Percentiles rank a stretch among this genome's conserved stretches.
These are phyloP conservation scores for Nemotelus pantherinus DNA, from an alignment of 2,888 invertebrate genomes.

Conservation along the genomic window DNA sequence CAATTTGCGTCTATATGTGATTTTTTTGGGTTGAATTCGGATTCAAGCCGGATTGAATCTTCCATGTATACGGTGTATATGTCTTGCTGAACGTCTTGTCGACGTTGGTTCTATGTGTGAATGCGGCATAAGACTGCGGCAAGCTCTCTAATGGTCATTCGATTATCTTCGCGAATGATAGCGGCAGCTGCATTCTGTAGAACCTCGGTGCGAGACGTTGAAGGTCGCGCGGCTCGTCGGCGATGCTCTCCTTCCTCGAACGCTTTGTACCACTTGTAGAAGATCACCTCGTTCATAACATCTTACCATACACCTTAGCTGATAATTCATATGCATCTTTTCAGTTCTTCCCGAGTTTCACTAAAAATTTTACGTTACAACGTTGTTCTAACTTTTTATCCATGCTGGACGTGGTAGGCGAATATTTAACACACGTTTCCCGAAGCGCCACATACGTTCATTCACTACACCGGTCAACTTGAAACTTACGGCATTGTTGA, in stretches of 20 bases:
- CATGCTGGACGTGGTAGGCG: no score
- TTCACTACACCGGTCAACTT: no score
- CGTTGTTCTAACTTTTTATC: background rate
- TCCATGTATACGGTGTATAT: no score
- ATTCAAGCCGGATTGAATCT: no score
- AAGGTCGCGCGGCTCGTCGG: background rate
- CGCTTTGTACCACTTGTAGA: constrained; percentile 2
- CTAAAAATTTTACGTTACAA: constrained; percentile 1
- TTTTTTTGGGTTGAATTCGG: no score
- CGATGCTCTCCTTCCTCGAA: constrained; percentile 1
- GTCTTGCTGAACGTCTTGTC: no score
- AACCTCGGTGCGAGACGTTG: constrained; percentile 3
- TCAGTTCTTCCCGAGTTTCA: constrained; percentile 4
- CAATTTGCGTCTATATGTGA: no score
- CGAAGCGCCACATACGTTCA: no score
- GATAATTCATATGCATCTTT: background rate
- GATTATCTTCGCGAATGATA: background rate
- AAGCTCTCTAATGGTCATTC: constrained; percentile 5
- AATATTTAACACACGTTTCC: no score
- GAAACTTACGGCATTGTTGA: no score
- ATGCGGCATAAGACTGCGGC: constrained; percentile 2
- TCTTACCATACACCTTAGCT: background rate
- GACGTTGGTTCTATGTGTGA: no score
- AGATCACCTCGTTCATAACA: background rate
- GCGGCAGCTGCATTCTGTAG: background rate